These are phyloP conservation scores for Drosophila subsilvestris DNA, from an alignment of 2,888 invertebrate genomes.

Conservation along the genomic window DNA sequence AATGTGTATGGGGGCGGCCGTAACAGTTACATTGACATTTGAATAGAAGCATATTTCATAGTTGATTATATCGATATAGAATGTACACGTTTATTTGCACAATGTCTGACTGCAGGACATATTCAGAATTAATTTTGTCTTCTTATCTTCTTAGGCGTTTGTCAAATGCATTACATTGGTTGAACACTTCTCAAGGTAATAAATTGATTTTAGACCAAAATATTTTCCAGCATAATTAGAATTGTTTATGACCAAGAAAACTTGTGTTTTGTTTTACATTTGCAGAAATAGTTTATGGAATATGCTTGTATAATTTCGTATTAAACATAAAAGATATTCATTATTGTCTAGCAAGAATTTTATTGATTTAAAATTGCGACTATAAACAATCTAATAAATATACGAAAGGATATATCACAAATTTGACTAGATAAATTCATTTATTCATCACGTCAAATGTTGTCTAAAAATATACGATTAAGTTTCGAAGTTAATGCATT, in stretches of 20 bases:
- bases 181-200: neutral
- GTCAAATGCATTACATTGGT: neutral
- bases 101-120: constrained; percentile 1
- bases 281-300: no score
- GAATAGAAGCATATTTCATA: constrained; percentile 25
- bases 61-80: constrained; percentile 30
- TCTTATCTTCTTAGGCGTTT: neutral
- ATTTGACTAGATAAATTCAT: no score
- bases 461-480: no score
- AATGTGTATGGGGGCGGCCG: neutral
- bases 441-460: no score
- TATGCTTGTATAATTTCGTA: no score
- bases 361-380: no score
- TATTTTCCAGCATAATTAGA: no score
- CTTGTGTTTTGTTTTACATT: neutral
- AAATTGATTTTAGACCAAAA: neutral
- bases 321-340: no score
- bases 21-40: constrained; percentile 19
- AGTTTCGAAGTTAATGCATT: no score
- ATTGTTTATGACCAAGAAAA: neutral
- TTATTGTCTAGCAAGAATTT: no score
- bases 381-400: no score
- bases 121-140: neutral
- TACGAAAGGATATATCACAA: no score
- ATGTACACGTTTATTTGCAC: neutral